Base-by-base conservation (phyloP, 2,113 vertebrate species). In the Alethe castanea region DNA sequence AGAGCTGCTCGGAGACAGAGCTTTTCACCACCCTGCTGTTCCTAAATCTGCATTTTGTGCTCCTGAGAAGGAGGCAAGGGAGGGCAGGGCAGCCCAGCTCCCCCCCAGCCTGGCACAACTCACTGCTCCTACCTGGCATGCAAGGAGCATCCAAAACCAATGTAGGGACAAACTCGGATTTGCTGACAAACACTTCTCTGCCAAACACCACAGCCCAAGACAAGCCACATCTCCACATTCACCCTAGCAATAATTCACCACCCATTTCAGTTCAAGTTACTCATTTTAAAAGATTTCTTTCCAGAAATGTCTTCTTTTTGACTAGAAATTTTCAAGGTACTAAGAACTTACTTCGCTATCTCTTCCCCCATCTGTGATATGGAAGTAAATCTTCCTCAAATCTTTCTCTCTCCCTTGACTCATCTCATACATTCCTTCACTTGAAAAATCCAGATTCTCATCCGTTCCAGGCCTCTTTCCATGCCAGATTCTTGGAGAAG, bases 371-470 rank as follows among this genome's bases (percentile, higher is more conserved):
- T 92, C 94, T 94, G 54, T 42, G 85, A 76, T 48, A 48, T 0
- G 82, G 73, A 93, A 95, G 61, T 93, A 95, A 96, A 95, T 88
- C 90, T 91, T 88, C n/a, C 81, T 71, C 86, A 89, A 93, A 89
- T 82, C 86, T 76, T 71, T 54, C 31, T 72, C 53, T 91, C 89
- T 60, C 90, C 88, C 87, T 80, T 90, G 90, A 93, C 90, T 93
- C 90, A 85, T 88, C 66, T 95, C 48, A 52, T 52, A 74, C 71
- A 88, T 96, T 94, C 83, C 48, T 91, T 78, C 73, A 48, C 53
- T 88, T 67, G 42, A 56, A 92, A 92, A 87, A 88, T 93, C 38
- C 88, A 86, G 72, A 88, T 86, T 86, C 81, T 91, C 71, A 86
- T 94, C 93, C 7, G 12, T 81, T 96, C 85, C 95, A 95, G 76